Evolutionary conservation across 2,113 vertebrate genomes (phyloP), one percentile per base, ranked within the genome.

Genomic region (Scophthalmus maximus): DNA sequence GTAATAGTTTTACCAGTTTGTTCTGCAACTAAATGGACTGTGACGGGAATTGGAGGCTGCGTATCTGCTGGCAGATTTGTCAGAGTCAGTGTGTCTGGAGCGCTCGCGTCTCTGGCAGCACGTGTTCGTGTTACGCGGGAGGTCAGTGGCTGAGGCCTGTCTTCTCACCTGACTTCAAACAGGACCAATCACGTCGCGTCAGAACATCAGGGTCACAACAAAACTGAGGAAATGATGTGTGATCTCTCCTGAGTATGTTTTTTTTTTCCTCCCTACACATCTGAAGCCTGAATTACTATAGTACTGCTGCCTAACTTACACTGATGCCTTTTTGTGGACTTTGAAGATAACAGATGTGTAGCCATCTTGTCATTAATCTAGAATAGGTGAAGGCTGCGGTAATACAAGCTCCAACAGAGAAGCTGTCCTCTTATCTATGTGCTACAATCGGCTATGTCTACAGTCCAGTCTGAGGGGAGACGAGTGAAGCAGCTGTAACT

Each of bases 1-100:
- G n/a, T 87, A 91, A 93, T 92, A 78, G 82, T 72, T 92, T 92
- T 92, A 89, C 82, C 92, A 93, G 90, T 89, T 77, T 81, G 86
- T 68, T 77, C 79, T 74, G 47, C 34, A 34, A 30, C 76, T 84
- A 75, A 88, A 76, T 77, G 58, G 72, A 60, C 82, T 59, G 78
- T 65, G 81, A 86, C 82, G 65, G 85, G 88, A 84, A 79, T 65
- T 77, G 68, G 75, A 82, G 55, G 38, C 53, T 59, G 29, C 80
- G 52, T 75, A 88, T 89, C 85, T 81, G 58, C 62, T 72, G 83
- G 84, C 76, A 66, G 86, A 57, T 89, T 76, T 69, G 77, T 82
- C 73, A 65, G 66, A 60, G 76, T 71, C 67, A 61, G 47, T 68
- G 47, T 38, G 84, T 87, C 85, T 88, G 87, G 78, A 78, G 56